Evolutionary conservation across 2,888 invertebrate species (phyloP), one percentile per base, ranked within the genome.

Genomic region (Drosophila neonasuta): DNA sequence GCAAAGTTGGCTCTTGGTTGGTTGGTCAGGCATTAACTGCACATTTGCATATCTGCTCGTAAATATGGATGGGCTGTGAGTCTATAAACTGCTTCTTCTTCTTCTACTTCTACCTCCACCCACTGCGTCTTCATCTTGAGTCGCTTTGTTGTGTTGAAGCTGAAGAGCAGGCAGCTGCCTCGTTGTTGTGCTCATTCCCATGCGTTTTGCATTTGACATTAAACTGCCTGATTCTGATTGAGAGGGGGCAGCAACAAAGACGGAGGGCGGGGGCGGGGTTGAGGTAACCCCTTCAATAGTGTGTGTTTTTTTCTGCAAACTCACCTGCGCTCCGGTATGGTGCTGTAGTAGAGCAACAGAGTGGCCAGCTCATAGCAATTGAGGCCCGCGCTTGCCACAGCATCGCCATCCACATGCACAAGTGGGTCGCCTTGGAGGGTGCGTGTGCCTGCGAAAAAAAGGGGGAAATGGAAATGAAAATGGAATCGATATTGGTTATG

Each of bases 321-420:
- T 93, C 92, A 95, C 95, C 93, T 93, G 79, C 85, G 74, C 72
- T 91, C 90, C 80, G 94, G 93, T 86, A 95, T 92, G 73, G 94
- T 93, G 77, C 93, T 92, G 91, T 95, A 95, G 91, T 95, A 95
- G 88, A 95, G 92, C 73, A 95, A 91, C 74, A 95, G 92, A 77
- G 94, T 93, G 68, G 95, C 94, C 77, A 95, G 92, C 91, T 95
- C 94, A 82, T 93, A 93, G 88, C 93, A 93, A 77, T 93, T 93
- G 65, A 94, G 91, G 68, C 92, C 92, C 71, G 93, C 93, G 85
- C 92, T 90, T 62, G 91, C 91, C 79, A 93, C 92, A 87, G 92
- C 92, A 80, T 93, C 92, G 60, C 93, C 93, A 85, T 94, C 93
- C 85, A 95, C 93, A 71, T 94, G 92, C 71, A 95, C 92, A 74